phyloP scores from a whole-genome alignment of 1,140 invertebrate species.

The Lanistes nyassanus region DNA sequence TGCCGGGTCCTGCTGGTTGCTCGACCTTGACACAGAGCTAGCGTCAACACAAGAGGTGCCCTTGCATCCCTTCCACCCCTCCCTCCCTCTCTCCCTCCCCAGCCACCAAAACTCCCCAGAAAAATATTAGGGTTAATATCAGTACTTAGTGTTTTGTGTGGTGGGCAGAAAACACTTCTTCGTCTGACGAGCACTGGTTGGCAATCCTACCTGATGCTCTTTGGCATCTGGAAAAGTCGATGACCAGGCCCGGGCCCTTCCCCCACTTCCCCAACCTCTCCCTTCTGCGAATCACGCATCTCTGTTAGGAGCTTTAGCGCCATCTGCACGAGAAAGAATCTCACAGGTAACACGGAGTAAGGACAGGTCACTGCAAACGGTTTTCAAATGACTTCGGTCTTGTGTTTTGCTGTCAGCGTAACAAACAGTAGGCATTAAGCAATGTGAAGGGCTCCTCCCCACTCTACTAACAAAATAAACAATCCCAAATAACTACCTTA shows the following conservation, averaged over 20 bases:
- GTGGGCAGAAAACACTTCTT: too few relatives aligned
- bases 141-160: too few relatives aligned
- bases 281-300: neutral
- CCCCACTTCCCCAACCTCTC: neutral
- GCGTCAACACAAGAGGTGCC: too few relatives aligned
- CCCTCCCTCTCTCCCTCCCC: neutral
- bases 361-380: neutral
- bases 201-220: too few relatives aligned
- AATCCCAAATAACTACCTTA: too few relatives aligned
- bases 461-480: too few relatives aligned
- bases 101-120: neutral
- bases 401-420: neutral
- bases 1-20: neutral
- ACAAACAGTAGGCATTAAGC: neutral
- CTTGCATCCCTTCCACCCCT: neutral
- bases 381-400: neutral
- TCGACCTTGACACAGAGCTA: too few relatives aligned
- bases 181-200: too few relatives aligned
- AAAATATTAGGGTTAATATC: too few relatives aligned
- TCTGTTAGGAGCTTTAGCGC: neutral
- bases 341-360: too few relatives aligned
- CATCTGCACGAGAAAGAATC: neutral
- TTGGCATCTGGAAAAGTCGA: too few relatives aligned
- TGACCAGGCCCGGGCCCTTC: neutral
- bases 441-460: neutral